These are phyloP conservation scores for Bufotes viridis DNA, from an alignment of 2,797 vertebrate genomes.

Conservation along the genomic window DNA sequence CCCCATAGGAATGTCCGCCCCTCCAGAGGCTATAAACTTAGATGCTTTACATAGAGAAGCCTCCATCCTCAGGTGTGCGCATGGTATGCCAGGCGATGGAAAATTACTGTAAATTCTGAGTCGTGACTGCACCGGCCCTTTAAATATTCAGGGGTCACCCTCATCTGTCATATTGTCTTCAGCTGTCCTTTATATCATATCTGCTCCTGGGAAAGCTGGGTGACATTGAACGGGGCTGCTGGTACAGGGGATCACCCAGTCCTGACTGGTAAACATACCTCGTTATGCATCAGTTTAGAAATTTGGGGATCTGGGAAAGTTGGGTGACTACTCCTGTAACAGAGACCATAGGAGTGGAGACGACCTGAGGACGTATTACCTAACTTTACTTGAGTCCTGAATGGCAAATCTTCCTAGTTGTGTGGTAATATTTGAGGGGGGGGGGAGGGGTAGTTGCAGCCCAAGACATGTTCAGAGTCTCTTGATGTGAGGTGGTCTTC, in stretches of 20 bases:
- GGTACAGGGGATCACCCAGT: no score
- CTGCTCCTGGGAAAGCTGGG: background rate
- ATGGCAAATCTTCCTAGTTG: background rate
- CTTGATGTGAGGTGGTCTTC: no score
- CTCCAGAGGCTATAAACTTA: conserved; percentile 1
- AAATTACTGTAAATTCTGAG: background rate
- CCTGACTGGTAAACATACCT: no score
- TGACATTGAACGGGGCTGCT: background rate
- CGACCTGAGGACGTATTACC: background rate
- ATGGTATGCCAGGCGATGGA: background rate
- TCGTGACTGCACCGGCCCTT: no score
- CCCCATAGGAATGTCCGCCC: conserved; percentile 33
- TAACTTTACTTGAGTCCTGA: background rate
- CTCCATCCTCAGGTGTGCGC: background rate
- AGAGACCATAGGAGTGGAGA: no score
- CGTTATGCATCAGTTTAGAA: no score
- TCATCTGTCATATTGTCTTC: background rate
- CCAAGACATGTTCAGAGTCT: no score
- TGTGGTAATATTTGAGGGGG: no score
- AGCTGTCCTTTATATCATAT: background rate
- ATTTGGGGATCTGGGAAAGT: background rate
- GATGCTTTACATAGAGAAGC: background rate
- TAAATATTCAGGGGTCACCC: no score
- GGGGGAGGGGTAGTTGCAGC: no score
- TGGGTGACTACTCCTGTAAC: background rate